A percentile compares a stretch with the other conserved stretches of the same genome.
phyloP scores from a whole-genome alignment of 2,113 vertebrate genomes.

The Todiramphus saurophagus region DNA sequence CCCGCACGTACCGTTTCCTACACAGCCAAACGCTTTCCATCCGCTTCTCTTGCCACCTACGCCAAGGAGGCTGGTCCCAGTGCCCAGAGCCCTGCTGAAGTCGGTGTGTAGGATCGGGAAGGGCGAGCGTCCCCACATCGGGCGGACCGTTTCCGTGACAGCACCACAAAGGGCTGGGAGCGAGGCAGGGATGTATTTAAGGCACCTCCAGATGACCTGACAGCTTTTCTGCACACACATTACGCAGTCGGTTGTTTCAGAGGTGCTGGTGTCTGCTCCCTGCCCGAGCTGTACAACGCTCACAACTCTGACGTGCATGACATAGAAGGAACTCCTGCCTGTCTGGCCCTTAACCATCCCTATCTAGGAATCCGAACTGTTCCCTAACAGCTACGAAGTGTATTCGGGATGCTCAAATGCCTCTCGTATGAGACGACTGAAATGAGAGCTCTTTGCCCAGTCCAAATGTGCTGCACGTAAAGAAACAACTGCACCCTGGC shows the following conservation, averaged over 20 bases:
- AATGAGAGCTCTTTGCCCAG: too few species aligned
- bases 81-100: background rate
- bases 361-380: background rate
- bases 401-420: too few species aligned
- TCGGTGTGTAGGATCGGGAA: background rate
- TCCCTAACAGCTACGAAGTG: background rate
- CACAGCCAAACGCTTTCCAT: background rate
- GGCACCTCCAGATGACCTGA: background rate
- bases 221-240: background rate
- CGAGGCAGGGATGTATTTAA: background rate
- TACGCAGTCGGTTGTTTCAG: background rate
- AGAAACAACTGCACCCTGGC: background rate
- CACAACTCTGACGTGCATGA: background rate
- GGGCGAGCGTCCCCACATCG: background rate
- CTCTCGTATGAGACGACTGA: too few species aligned
- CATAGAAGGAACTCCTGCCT: background rate
- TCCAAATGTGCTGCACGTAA: background rate
- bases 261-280: background rate
- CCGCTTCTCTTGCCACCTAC: background rate
- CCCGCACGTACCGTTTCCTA: background rate
- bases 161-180: background rate
- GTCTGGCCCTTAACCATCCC: background rate
- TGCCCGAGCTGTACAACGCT: background rate
- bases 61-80: background rate
- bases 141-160: background rate